Base-by-base conservation (phyloP, 2,888 invertebrate genomes). In the Thymelicus sylvestris region DNA sequence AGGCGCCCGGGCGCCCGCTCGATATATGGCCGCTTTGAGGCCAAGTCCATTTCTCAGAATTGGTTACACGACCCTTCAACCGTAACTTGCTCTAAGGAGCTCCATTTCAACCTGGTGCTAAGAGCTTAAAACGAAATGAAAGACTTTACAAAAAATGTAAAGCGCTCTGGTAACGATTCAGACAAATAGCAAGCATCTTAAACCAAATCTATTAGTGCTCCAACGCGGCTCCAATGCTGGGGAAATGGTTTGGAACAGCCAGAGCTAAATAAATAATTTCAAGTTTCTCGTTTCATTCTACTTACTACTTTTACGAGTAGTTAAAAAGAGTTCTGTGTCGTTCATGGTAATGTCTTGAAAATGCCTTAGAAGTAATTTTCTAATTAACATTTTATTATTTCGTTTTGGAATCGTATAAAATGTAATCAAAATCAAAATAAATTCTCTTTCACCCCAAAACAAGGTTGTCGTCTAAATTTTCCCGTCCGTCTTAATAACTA, bases 41-140 rank as follows among this genome's bases (percentile, higher is more conserved):
- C 70, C 47, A 38, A 31, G 59, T 52, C 65, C 65, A 70, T 70
- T 70, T 65, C 70, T 70, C 70, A 65, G 70, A 70, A 70, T 70
- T 65, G 65, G 70, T 65, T 65, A 69, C 64, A 50, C 65, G 65
- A 70, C 70, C 70, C 50, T 64, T 70, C 59, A 70, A 60, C 50
- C 64, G 50, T 65, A 65, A 65, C 65, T 60, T 57, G 64, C 59
- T 48, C 39, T 69, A 64, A 59, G 50, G n/a, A 60, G 65, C 65
- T 60, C 52, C 60, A 70, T 65, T 70, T 50, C 59, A 65, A 70
- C 41, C 65, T 48, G 59, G 48, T 59, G 59, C 24, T 64, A 48
- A 12, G 57, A 66, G 13, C 55, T 66, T 55, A 55, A 55, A 55
- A 55, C 10, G 24, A 55, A 55, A 55, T 19, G 55, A 55, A 47